Conservation (phyloP, 2,797 vertebrate genomes). For the Decapterus maruadsi region DNA sequence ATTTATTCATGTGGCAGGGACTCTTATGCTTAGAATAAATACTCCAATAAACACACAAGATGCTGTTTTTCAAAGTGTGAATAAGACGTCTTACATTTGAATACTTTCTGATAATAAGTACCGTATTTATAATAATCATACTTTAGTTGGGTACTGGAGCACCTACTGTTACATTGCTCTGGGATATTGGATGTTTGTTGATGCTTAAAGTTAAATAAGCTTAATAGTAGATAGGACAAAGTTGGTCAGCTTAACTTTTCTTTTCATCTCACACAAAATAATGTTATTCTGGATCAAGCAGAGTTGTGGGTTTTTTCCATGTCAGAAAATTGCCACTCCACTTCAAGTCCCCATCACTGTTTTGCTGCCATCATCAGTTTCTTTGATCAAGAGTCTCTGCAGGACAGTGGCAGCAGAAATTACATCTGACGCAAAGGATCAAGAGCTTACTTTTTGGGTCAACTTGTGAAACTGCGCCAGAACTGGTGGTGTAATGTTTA, state of each 20-base stretch:
- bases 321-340: not conserved
- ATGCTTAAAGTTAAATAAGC: not conserved
- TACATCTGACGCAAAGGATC: slow-evolving; percentile 3
- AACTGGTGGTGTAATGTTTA: not conserved
- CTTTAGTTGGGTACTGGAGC: not conserved
- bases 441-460: slow-evolving; percentile 8
- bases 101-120: not conserved
- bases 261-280: not conserved
- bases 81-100: not conserved
- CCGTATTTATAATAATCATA: not conserved
- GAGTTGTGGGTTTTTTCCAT: not conserved
- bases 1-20: not conserved
- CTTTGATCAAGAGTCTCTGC: not conserved
- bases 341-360: not conserved
- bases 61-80: not conserved
- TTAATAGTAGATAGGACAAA: not conserved
- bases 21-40: not conserved
- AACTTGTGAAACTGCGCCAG: slow-evolving; percentile 5
- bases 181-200: not conserved
- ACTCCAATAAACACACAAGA: not conserved
- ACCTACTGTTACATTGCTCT: not conserved
- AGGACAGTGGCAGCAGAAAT: not conserved
- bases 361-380: not conserved
- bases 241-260: not conserved
- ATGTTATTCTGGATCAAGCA: not conserved